phyloP scores from a whole-genome alignment of 2,113 vertebrate species.

The Vanacampus margaritifer region DNA sequence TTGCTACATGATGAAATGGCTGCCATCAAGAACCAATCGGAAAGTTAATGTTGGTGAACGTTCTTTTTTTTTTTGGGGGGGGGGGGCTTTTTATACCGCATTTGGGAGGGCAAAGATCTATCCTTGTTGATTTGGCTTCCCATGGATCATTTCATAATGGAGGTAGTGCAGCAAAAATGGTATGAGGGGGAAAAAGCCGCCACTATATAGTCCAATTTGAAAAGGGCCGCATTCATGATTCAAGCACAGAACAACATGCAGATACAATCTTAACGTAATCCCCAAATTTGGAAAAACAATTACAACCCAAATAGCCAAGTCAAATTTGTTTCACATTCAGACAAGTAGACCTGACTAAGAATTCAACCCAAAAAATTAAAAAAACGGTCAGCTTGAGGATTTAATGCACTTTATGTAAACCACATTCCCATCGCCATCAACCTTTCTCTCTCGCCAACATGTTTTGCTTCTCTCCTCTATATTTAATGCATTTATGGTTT shows the following conservation, averaged over 20 bases:
- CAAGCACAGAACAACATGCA: slow-evolving; percentile 17
- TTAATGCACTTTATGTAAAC: too few species aligned
- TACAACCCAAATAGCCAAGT: slow-evolving; percentile 41
- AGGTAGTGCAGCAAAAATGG: slow-evolving; percentile 29
- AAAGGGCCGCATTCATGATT: slow-evolving; percentile 38
- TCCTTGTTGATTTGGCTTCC: slow-evolving; percentile 60
- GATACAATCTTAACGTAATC: slow-evolving; percentile 52
- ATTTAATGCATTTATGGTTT: too few species aligned
- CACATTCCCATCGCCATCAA: too few species aligned
- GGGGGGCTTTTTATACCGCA: slow-evolving; percentile 50
- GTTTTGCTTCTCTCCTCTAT: too few species aligned
- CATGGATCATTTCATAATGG: slow-evolving; percentile 53
- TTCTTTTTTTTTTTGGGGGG: slow-evolving; percentile 28
- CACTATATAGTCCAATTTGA: slow-evolving; percentile 42
- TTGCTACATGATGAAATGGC: slow-evolving; percentile 65
- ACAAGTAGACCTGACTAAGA: slow-evolving; percentile 19
- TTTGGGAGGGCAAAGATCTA: slow-evolving; percentile 56
- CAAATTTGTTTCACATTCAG: slow-evolving; percentile 44
- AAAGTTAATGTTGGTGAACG: slow-evolving; percentile 60
- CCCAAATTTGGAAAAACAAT: slow-evolving; percentile 44
- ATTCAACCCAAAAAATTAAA: background rate
- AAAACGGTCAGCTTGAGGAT: too few species aligned
- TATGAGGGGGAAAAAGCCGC: slow-evolving; percentile 21
- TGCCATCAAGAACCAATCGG: slow-evolving; percentile 65
- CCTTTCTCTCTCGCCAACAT: too few species aligned